Base-by-base conservation (phyloP, 1,140 invertebrate species). In the Drosophila bipectinata region DNA sequence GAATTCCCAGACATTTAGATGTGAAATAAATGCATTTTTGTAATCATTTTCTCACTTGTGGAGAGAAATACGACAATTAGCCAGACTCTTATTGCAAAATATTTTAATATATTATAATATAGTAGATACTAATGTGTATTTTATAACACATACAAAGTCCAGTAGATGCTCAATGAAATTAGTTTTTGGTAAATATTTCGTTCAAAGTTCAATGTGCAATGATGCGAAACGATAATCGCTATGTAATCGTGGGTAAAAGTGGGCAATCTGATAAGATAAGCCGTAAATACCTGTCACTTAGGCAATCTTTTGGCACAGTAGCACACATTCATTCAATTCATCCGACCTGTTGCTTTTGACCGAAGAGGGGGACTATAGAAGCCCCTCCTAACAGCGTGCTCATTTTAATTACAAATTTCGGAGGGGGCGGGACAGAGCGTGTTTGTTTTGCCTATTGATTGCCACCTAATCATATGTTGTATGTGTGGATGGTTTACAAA, bases 1-100 rank as follows among this genome's bases (percentile, higher is more conserved):
- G 72, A 82, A 82, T 71, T 88, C 59, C 66, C 49, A 63, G 73
- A 59, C 64, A 63, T 47, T 60, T 28, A 28, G 58, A 57, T 28
- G 37, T 6, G 30, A 18, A 12, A 9, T 14, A 18, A 71, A 41
- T 44, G 57, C 37, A 54, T 34, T 52, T 34, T 18, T 0, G n/a
- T 6, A 41, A 39, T 68, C 30, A 51, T 48, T 45, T 32, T 48
- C 47, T 14, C 44, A 71, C 18, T 51, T 39, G 15, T 0, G 5
- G 44, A 54, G 32, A 8, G 32, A 7, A 30, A 21, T 21, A 21
- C 2, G 28, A 30, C 28, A 30, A 30, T 30, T 30, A 7, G 5
- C 6, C 28, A 30, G 32, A 9, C 32, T 9, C 9, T 8, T 8
- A 32, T 32, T 9, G 3, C 32, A 10, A 10, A 32, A 32, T 32